Base-by-base conservation (phyloP, 1,140 invertebrate species). In the Drosophila obscura region DNA sequence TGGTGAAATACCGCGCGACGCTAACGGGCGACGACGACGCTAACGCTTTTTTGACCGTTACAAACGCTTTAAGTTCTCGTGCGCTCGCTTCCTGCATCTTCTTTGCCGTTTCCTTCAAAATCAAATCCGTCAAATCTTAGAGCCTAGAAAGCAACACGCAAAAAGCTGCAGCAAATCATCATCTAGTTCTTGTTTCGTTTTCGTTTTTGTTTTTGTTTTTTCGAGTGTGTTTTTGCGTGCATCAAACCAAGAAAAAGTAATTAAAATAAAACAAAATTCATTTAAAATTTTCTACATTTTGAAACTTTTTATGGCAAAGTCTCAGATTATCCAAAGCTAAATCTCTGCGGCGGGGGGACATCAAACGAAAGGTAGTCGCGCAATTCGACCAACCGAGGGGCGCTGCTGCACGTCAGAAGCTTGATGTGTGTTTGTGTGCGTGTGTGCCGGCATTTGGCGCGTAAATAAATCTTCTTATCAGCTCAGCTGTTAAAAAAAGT, bases 381-480 rank as follows among this genome's bases (percentile, higher is more conserved):
- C 4, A 4, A 5, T 5, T 13, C 35, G 11, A 39, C 35, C 35
- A 39, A 13, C 35, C 11, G 35, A 39, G 11, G 11, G 35, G 35
- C 35, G 35, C 35, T 39, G 35, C 35, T 39, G 35, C 11, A 39
- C 4, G 35, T 39, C 35, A 13, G 2, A 4, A 35, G 31, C 11
- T 13, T 4, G 8, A 39, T 41, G 8, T 41, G 22, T 44, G 41
- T n/a, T n/a, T n/a, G 19, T 60, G 49, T 41, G 26, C 44, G 31
- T 49, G 56, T 64, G 55, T 49, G 56, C 80, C 80, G 81, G 81
- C 63, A 57, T 77, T 85, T 83, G 80, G 81, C 81, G 81, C 81
- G 77, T 77, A 84, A 83, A 80, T 57, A 74, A 69, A 46, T 66
- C 61, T 35, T 48, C 50, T 82, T 64, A 81, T 77, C 73, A 74